Evolutionary conservation across 2,113 vertebrate species (phyloP).

Genomic region (Phalacrocorax pelagicus): DNA sequence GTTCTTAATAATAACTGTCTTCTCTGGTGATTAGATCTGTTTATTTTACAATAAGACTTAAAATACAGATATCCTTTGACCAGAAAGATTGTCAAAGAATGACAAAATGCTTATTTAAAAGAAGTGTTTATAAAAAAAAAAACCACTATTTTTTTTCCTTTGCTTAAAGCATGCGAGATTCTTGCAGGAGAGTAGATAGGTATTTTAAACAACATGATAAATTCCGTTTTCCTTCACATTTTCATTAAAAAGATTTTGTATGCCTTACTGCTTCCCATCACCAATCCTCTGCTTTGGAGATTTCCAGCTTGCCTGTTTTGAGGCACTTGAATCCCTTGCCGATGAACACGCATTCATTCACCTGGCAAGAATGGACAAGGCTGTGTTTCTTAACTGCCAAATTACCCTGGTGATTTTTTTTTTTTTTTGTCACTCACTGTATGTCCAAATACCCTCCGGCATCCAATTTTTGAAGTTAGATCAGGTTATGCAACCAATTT

Average conservation of each 20-base stretch:
- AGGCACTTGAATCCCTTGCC: neutral
- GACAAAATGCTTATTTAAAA: neutral
- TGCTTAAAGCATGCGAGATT: neutral
- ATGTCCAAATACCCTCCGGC: neutral
- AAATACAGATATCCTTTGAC: neutral
- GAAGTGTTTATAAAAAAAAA: neutral
- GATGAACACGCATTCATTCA: neutral
- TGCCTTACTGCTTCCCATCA: neutral
- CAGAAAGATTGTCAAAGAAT: neutral
- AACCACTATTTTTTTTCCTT: neutral
- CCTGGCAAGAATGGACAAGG: neutral
- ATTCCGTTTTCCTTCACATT: neutral
- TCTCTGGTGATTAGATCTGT: neutral
- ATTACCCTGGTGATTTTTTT: neutral
- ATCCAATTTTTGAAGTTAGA: neutral
- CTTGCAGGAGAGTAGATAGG: neutral
- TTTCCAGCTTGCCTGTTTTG: neutral
- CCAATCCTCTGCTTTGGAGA: neutral
- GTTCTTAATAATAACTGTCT: neutral
- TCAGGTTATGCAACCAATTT: neutral
- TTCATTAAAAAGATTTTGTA: neutral
- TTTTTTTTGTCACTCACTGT: neutral
- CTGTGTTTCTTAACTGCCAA: neutral
- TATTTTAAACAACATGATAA: neutral
- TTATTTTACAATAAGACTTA: neutral